Evolutionary conservation across 92 coral and sea anemone species (phyloP).

Genomic region (Bergia puertoricense): DNA sequence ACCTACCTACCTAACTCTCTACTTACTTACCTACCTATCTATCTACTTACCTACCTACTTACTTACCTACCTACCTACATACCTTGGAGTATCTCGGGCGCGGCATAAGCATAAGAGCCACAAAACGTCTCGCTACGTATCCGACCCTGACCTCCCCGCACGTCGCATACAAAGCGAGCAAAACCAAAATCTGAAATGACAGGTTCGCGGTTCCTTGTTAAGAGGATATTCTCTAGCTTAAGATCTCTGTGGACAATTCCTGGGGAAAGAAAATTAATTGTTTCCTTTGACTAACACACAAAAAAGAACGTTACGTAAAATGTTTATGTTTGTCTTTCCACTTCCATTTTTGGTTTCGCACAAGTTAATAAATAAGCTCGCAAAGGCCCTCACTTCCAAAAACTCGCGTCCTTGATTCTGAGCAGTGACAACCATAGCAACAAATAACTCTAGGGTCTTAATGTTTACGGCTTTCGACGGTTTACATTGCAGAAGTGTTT

Average conservation of each 20-base stretch:
- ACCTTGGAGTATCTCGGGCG: constrained; percentile 94
- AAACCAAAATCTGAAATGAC: constrained; percentile 89
- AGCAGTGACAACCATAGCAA: too few relatives aligned
- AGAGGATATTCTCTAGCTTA: constrained; percentile 84
- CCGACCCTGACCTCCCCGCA: constrained; percentile 49
- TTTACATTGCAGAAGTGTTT: too few relatives aligned
- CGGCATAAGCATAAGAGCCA: constrained; percentile 88
- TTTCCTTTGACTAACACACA: too few relatives aligned
- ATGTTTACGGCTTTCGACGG: too few relatives aligned
- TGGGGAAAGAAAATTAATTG: not conserved
- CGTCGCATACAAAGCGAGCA: constrained; percentile 76
- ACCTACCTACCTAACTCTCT: too few relatives aligned
- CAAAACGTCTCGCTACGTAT: constrained; percentile 80
- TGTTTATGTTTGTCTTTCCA: not conserved
- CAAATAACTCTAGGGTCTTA: too few relatives aligned
- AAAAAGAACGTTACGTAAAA: not conserved
- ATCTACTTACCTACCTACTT: too few relatives aligned
- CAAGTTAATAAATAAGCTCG: too few relatives aligned
- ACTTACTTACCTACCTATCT: too few relatives aligned
- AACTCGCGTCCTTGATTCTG: too few relatives aligned
- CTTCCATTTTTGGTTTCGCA: not conserved
- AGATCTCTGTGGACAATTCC: constrained; percentile 89
- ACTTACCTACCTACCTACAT: not conserved
- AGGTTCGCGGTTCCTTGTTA: constrained; percentile 66
- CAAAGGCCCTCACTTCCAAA: too few relatives aligned